Evolutionary conservation across 2,797 vertebrate genomes (phyloP).

Genomic region (Percopsis omiscomaycus): DNA sequence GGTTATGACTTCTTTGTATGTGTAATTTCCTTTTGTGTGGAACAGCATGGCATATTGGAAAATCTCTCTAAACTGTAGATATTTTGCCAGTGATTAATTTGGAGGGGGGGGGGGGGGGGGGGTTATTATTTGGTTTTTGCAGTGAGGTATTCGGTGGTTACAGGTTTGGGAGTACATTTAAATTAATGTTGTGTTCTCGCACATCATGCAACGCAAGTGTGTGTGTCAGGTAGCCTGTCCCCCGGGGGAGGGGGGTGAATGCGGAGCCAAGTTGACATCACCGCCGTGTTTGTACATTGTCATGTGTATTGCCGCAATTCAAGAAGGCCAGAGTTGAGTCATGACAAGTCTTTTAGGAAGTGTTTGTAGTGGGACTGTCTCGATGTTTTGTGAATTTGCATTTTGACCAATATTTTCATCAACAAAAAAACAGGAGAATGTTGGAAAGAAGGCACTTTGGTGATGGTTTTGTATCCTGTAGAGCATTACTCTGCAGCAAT

Average conservation of each 20-base stretch:
- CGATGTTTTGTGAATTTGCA: too few relatives aligned
- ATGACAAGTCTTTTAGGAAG: slow-evolving; percentile 14
- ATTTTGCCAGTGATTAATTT: background rate
- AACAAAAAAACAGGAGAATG: too few relatives aligned
- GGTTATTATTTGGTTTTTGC: background rate
- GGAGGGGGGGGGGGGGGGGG: background rate
- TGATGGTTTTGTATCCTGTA: too few relatives aligned
- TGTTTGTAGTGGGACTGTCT: too few relatives aligned
- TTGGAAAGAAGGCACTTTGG: too few relatives aligned
- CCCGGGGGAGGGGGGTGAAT: slow-evolving; percentile 15
- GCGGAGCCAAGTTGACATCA: slow-evolving; percentile 24
- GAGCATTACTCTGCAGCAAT: too few relatives aligned
- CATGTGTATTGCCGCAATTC: background rate
- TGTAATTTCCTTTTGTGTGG: slow-evolving; percentile 5
- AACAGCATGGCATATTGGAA: background rate
- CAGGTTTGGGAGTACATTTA: background rate
- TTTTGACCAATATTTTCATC: too few relatives aligned
- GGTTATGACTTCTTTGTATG: background rate
- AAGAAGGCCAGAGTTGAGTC: slow-evolving; percentile 47
- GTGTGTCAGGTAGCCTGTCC: slow-evolving; percentile 12
- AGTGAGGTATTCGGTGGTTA: slow-evolving; percentile 10
- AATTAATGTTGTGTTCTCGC: background rate
- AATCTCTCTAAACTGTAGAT: background rate
- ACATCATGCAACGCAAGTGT: slow-evolving; percentile 12
- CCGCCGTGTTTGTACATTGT: background rate